Evolutionary conservation across 2,113 vertebrate genomes (phyloP), one percentile per base, ranked within the genome.

Genomic region (Cinclus cinclus): DNA sequence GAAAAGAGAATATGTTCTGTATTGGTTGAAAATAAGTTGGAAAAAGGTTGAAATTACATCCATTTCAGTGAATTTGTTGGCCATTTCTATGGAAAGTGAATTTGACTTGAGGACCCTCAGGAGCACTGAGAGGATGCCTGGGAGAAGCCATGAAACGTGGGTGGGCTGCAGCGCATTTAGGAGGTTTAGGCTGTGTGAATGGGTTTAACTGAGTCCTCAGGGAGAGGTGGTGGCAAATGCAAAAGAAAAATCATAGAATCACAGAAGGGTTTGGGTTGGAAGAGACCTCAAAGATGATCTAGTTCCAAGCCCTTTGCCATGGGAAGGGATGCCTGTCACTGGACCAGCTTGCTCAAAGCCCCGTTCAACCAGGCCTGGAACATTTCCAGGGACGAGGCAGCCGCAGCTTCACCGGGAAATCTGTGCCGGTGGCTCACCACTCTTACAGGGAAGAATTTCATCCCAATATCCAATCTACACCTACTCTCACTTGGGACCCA

Each of bases 131-230:
- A 39, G 50, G 30, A 28, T 11, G 6, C 30, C 11, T 8, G 4
- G 6, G 24, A 9, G 60, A 44, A 79, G 30, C 21, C 3, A 2
- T 1, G 12, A 41, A 56, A 17, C 0, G 0, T 5, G n/a, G 13
- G 0, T 5, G n/a, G 13, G 37, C 10, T 73, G 31, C 47, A 62
- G 28, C 5, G 11, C 6, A 2, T 9, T 23, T 20, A 18, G 27
- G n/a, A 49, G 11, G 7, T 19, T 46, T 47, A 39, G 46, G 0
- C 10, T 31, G 17, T 9, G 10, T 17, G 19, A n/a, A n/a, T 0
- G 0, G 8, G n/a, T 11, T 56, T 7, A 6, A 39, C 15, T 23
- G n/a, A 17, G 6, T 46, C 27, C 49, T 23, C 35, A 30, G 13
- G 20, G 11, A n/a, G 2, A 14, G 8, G 15, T 2, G 1, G 19